A percentile compares a stretch with the other conserved stretches of the same genome.
These are phyloP conservation scores for Glyphotaelius pellucidus DNA, from an alignment of 2,888 invertebrate species.

Conservation along the genomic window DNA sequence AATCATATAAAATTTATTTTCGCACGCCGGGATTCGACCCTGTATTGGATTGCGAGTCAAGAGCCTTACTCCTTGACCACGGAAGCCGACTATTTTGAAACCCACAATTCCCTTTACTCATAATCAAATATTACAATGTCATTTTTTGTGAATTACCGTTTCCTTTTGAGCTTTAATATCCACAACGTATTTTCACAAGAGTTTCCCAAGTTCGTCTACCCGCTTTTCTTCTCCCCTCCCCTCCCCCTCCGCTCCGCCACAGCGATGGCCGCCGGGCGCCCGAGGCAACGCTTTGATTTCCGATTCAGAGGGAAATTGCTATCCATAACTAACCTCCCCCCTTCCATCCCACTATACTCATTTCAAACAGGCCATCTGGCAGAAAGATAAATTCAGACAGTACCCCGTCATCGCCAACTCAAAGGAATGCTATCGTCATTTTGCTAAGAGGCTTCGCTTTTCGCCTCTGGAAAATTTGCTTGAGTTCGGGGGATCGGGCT, in stretches of 20 bases:
- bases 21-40: too few species aligned
- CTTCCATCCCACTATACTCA: constrained; percentile 37
- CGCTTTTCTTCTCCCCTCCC: constrained; percentile 67
- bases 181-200: not conserved
- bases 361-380: not conserved
- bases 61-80: too few species aligned
- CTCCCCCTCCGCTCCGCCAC: constrained; percentile 72
- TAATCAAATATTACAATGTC: not conserved
- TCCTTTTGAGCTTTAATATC: not conserved
- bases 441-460: not conserved
- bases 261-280: constrained; percentile 70
- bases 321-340: constrained; percentile 75
- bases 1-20: too few species aligned
- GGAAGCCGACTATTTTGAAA: not conserved
- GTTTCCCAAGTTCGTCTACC: constrained; percentile 52
- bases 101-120: not conserved
- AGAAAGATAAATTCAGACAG: constrained; percentile 26
- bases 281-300: constrained; percentile 75
- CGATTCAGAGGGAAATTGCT: constrained; percentile 80
- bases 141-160: not conserved
- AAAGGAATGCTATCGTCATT: not conserved
- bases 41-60: too few species aligned
- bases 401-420: not conserved
- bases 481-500: not conserved
- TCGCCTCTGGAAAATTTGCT: not conserved